Evolutionary conservation across 2,113 vertebrate genomes (phyloP), one percentile per base, ranked within the genome.

Genomic region (Cololabis saira): DNA sequence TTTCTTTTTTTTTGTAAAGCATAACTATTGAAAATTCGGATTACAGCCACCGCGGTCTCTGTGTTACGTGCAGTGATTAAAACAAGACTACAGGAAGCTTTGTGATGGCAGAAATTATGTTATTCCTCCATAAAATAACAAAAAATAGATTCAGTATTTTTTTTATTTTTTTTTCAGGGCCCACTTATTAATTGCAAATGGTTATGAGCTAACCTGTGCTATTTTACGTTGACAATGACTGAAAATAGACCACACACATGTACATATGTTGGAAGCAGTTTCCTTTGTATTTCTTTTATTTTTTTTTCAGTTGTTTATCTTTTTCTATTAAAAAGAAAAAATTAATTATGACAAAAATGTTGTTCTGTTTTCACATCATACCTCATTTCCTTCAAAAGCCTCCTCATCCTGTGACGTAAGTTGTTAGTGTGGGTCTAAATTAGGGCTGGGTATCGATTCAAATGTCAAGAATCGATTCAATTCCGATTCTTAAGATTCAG

Each of bases 321-420:
- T 92, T 92, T 93, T 92, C 64, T 92, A 92, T 90, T 93, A 91
- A 94, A 93, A 87, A 91, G 93, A 93, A 87, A 18, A 21, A 71
- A 75, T 78, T 78, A 74, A 80, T 67, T 81, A 63, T 56, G 74
- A 80, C 11, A 55, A 27, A 54, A 30, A 45, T 13, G 11, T 60
- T 49, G 15, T 8, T 47, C 11, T 60, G 16, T 61, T 17, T 72
- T 71, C 27, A 42, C 9, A 8, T 41, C 7, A 6, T 3, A 30
- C 27, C 2, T 12, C 40, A 11, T 18, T 9, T 24, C 3, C 2
- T 15, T 37, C 33, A 9, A 11, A 37, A 37, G 33, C 10, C 33
- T 37, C 33, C 33, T 37, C 6, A 37, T 37, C 33, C 33, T 37
- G 33, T 37, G 33, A 37, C 33, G 2, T 37, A 37, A 37, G 24